Evolutionary conservation across 1,140 invertebrate genomes (phyloP), one percentile per base, ranked within the genome.

Genomic region (Pollicipes pollicipes): DNA sequence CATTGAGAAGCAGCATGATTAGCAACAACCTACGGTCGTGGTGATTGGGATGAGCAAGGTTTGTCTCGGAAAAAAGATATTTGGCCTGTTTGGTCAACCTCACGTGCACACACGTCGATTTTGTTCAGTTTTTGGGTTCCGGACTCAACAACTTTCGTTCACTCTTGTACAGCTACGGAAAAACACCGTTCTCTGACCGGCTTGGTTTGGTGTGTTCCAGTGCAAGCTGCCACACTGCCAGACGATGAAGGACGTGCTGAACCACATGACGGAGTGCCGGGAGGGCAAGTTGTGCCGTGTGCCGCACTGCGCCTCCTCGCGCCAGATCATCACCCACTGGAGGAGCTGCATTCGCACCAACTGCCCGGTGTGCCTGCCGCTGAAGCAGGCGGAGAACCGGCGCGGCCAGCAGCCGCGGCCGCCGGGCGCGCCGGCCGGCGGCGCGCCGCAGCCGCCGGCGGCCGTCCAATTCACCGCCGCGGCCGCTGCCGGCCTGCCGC

Each of bases 281-380:
- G 90, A 89, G 35, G 97, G 95, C 68, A 93, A 92, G 79, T 87
- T 86, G 75, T 95, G 93, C 80, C 84, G 85, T 30, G 89, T 95
- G 72, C 88, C 95, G 31, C 97, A 99, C 78, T 99, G 97, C 82
- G 96, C 95, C 71, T 98, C 96, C 29, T 98, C 96, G 0, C 83
- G 96, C 73, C 96, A 98, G 82, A 99, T 99, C 37, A 96, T 99
- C 71, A 90, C 91, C 73, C 97, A 99, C 81, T 99, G 97, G 95
- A 99, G 97, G 81, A 94, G 97, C 78, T 99, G 97, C 82, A 87
- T 86, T 29, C 85, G 94, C 73, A 87, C 84, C 75, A 96, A 98
- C 81, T 99, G 97, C 84, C 94, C 95, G 30, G 95, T 99, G 17
- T 99, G 97, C 83, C 86, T 95, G 76, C 96, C 97, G 4, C 84